Base-by-base conservation (phyloP, 2,113 vertebrate species). In the Alosa alosa region DNA sequence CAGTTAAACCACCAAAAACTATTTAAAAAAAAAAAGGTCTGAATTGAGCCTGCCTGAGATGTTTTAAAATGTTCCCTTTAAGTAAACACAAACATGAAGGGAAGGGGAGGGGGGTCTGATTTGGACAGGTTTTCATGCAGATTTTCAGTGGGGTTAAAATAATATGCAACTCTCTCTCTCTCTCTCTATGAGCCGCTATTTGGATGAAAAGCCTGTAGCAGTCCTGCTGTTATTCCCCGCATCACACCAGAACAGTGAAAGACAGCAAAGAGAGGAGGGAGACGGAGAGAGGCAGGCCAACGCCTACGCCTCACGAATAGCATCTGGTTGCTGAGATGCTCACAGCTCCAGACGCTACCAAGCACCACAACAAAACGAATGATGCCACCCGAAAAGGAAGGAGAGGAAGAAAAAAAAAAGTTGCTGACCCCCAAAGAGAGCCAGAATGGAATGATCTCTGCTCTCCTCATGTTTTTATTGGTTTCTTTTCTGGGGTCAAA, bases 221-320 rank as follows among this genome's bases (percentile, higher is more conserved):
- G 95, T 96, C 97, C 96, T 97, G 96, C 96, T 97, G 96, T 96
- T 97, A 97, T 94, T 95, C 95, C 87, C 95, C 96, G 96, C 95
- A 94, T 96, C 95, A 97, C 97, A 97, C 96, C 96, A 97, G 96
- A 93, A 92, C 72, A 91, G 90, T 89, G 89, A 93, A 93, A 92
- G 83, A 92, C 91, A 86, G 82, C 82, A 45, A 45, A 11, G 36
- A 78, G 31, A 15, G 36, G 64, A 36, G 72, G 72, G 72, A 36
- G 72, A 78, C 25, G 50, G 44, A 47, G 46, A 81, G 47, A 85
- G 13, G 45, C 64, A 72, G 25, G 10, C 82, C 25, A 52, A 52
- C 9, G 31, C 50, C 31, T 31, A 81, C 31, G 11, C 72, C 25
- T n/a, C 9, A 47, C 39, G 4, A 87, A 88, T 90, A 86, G 86